phyloP scores from a whole-genome alignment of 2,888 invertebrate species.

The Neria commutata region DNA sequence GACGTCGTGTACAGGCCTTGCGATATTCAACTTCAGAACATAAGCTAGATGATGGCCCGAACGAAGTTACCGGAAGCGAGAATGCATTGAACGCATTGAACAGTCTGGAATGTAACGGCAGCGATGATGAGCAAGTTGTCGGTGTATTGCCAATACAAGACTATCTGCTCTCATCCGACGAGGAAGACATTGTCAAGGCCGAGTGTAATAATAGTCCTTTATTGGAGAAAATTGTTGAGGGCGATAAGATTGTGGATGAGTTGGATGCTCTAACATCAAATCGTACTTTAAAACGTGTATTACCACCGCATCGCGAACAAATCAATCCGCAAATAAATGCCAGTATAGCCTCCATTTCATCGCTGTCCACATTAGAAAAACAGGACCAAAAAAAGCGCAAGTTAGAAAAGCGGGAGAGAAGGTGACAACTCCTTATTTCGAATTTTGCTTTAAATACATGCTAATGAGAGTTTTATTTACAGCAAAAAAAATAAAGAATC shows the following conservation, averaged over 20 bases:
- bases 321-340: slow-evolving; percentile 30
- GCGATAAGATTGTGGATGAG: slow-evolving; percentile 55
- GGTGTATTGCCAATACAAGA: slow-evolving; percentile 47
- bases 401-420: slow-evolving; percentile 42
- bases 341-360: slow-evolving; percentile 18
- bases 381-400: slow-evolving; percentile 45
- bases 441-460: background rate
- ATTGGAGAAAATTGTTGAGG: slow-evolving; percentile 47
- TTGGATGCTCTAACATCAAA: slow-evolving; percentile 50
- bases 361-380: slow-evolving; percentile 18
- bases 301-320: slow-evolving; percentile 37
- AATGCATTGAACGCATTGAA: slow-evolving; percentile 4
- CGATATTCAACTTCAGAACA: slow-evolving; percentile 32
- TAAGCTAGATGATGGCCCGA: slow-evolving; percentile 20
- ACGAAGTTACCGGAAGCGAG: slow-evolving; percentile 15
- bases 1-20: slow-evolving; percentile 31
- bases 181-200: slow-evolving; percentile 26
- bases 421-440: slow-evolving; percentile 35
- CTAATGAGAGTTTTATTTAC: background rate
- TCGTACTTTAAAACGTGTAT: slow-evolving; percentile 42
- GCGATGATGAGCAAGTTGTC: slow-evolving; percentile 8
- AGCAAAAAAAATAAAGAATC: slow-evolving; percentile 46
- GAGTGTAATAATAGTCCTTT: slow-evolving; percentile 43
- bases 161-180: slow-evolving; percentile 52
- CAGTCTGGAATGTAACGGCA: slow-evolving; percentile 19